Percentiles rank a stretch among this genome's conserved stretches.
phyloP scores from a whole-genome alignment of 2,888 invertebrate genomes.

The Drosophila putrida region DNA sequence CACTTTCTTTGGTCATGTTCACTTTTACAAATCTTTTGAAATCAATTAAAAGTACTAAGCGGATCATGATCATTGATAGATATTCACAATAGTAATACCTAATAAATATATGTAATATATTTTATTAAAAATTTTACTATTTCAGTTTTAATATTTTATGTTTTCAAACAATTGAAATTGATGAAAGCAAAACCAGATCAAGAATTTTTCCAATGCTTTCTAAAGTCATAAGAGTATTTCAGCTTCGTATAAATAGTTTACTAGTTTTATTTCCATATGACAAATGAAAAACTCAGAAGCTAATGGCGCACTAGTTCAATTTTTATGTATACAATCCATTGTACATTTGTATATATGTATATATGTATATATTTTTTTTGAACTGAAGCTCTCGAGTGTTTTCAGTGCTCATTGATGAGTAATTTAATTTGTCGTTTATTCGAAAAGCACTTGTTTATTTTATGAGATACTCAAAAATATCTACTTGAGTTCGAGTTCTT shows the following conservation, averaged over 20 bases:
- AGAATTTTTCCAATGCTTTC: background rate
- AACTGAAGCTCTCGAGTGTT: conserved; percentile 32
- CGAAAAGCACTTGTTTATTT: conserved; percentile 78
- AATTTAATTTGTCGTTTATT: conserved; percentile 82
- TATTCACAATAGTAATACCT: too few species aligned
- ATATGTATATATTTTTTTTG: background rate
- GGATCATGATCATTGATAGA: too few species aligned
- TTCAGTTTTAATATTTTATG: background rate
- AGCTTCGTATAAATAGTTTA: background rate
- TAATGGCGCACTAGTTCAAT: conserved; percentile 27
- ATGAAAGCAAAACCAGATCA: background rate
- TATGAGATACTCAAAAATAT: conserved; percentile 80
- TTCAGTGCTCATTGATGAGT: conserved; percentile 66
- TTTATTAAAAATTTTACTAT: background rate
- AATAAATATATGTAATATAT: too few species aligned
- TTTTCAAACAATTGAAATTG: too few species aligned
- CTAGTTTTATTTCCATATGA: background rate
- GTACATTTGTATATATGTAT: background rate
- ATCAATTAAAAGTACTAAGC: too few species aligned
- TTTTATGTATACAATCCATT: background rate
- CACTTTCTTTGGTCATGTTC: conserved; percentile 2
- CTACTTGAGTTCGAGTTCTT: conserved; percentile 79
- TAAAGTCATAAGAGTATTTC: conserved; percentile 2
- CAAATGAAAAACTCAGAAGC: conserved; percentile 14
- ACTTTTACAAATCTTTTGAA: background rate